Percentiles rank a stretch among this genome's conserved stretches.
These are phyloP conservation scores for Leptosomus discolor DNA, from an alignment of 2,113 vertebrate species.

Conservation along the genomic window DNA sequence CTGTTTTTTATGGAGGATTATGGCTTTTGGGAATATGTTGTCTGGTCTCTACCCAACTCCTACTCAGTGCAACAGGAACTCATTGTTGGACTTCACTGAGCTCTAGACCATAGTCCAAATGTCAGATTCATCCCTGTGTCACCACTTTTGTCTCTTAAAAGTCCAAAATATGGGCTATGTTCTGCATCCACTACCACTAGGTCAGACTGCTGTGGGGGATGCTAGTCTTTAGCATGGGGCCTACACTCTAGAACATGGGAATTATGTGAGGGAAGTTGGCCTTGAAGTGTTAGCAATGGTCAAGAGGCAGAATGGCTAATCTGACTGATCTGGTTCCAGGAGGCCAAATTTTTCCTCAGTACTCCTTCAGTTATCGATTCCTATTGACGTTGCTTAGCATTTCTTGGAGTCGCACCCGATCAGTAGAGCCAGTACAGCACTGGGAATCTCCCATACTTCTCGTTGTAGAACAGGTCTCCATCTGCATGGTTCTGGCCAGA, in stretches of 20 bases:
- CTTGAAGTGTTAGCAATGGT: neutral
- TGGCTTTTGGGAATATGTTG: neutral
- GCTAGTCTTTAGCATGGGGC: fast-evolving
- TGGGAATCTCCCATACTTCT: neutral
- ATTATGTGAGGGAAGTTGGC: neutral
- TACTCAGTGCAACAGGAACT: neutral
- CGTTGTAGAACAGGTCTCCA: neutral
- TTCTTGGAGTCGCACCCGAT: neutral
- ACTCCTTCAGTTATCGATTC: neutral
- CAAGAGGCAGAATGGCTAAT: neutral
- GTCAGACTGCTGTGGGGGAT: neutral
- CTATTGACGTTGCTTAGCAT: neutral
- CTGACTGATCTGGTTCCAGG: neutral
- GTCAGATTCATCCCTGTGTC: neutral
- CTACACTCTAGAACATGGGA: fast-evolving
- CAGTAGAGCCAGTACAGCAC: fast-evolving
- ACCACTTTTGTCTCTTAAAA: neutral
- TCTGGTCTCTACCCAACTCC: neutral
- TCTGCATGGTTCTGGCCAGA: neutral
- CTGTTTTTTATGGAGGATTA: neutral
- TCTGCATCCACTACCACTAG: neutral
- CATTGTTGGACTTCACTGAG: neutral
- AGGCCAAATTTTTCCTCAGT: neutral
- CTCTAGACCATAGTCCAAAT: neutral
- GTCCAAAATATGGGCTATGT: fast-evolving